phyloP scores from a whole-genome alignment of 2,797 vertebrate genomes.

The Gallinago nigripennis region DNA sequence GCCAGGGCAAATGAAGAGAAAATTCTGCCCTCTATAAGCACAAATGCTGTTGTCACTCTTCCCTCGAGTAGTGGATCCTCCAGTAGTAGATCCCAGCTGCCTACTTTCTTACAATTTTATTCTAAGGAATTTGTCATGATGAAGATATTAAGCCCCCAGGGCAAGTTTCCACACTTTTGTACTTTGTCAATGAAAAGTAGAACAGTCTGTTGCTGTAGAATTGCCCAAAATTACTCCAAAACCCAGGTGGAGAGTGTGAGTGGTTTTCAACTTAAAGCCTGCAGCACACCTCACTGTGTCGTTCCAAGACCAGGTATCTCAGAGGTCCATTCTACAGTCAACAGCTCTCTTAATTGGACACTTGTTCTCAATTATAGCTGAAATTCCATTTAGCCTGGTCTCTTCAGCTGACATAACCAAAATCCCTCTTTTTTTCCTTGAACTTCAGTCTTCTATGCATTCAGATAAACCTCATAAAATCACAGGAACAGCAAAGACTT shows the following conservation, averaged over 20 bases:
- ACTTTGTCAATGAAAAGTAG: neutral
- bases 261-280: neutral
- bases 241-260: neutral
- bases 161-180: neutral
- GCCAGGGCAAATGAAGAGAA: neutral
- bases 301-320: neutral
- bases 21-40: neutral
- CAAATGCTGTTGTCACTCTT: fast-evolving
- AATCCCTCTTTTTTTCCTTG: neutral
- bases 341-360: neutral
- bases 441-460: neutral
- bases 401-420: neutral
- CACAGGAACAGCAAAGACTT: neutral
- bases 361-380: neutral
- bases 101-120: neutral
- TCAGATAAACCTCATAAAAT: neutral
- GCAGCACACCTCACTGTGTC: neutral
- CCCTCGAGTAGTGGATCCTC: neutral
- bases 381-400: neutral
- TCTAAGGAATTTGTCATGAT: neutral
- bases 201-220: neutral
- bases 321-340: neutral
- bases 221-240: neutral
- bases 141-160: neutral
- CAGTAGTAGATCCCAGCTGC: neutral